Percentiles rank a stretch among this genome's conserved stretches.
Evolutionary conservation across 2,113 vertebrate species (phyloP).

Genomic region (Sander lucioperca): DNA sequence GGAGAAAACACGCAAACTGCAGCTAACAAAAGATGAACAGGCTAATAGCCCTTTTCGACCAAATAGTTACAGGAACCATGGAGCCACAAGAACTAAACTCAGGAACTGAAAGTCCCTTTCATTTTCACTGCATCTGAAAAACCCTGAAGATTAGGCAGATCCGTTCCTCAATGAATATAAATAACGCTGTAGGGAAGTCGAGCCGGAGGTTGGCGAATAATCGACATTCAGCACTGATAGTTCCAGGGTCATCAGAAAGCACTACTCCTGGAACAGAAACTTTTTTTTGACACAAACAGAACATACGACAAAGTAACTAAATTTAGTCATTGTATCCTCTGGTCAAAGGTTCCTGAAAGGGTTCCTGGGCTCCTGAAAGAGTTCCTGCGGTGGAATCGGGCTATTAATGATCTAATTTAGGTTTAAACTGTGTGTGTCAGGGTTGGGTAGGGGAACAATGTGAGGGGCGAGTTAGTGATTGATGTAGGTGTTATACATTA

Average conservation of each 20-base stretch:
- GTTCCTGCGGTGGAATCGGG: slow-evolving; percentile 15
- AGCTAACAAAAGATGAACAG: slow-evolving; percentile 27
- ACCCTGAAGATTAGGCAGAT: not conserved
- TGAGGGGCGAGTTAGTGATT: slow-evolving; percentile 8
- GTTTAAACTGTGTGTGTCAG: not conserved
- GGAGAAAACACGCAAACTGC: slow-evolving; percentile 29
- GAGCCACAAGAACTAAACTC: slow-evolving; percentile 22
- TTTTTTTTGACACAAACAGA: not conserved
- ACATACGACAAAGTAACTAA: not conserved
- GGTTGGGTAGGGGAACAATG: slow-evolving; percentile 12
- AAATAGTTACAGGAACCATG: slow-evolving; percentile 22
- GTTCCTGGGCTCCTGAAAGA: slow-evolving; percentile 20
- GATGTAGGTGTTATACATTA: slow-evolving; percentile 8
- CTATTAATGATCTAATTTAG: not conserved
- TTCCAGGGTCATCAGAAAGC: not conserved
- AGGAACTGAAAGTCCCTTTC: not conserved
- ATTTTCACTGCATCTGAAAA: not conserved
- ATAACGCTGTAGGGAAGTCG: not conserved
- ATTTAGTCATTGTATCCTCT: not conserved
- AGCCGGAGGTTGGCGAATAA: not conserved
- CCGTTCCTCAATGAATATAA: not conserved
- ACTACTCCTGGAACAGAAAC: not conserved
- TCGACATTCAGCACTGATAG: not conserved
- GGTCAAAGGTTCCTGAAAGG: slow-evolving; percentile 20
- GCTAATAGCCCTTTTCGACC: slow-evolving; percentile 11